These are phyloP conservation scores for Peromyscus californicus DNA, from an alignment of 2,113 vertebrate genomes.

Conservation along the genomic window DNA sequence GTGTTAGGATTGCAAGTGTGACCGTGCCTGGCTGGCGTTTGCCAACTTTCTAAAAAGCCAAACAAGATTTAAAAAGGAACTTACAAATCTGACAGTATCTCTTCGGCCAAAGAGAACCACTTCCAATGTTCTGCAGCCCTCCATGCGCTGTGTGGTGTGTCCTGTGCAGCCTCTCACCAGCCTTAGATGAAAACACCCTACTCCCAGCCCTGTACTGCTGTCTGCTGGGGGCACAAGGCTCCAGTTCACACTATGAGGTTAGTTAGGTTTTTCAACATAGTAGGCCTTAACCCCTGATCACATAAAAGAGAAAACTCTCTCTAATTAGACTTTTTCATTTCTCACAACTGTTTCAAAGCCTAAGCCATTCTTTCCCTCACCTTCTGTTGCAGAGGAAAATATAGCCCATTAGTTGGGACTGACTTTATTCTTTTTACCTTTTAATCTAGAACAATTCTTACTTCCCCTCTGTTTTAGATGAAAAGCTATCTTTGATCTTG, in stretches of 20 bases:
- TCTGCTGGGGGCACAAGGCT: background rate
- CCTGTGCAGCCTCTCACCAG: background rate
- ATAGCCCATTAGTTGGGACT: background rate
- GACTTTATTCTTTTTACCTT: background rate
- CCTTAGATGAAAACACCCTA: background rate
- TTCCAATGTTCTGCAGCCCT: background rate
- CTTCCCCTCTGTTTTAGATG: background rate
- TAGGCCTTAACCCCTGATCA: background rate
- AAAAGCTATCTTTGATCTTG: background rate
- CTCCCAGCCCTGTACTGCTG: background rate
- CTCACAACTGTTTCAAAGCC: constrained; percentile 16
- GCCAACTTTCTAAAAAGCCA: background rate
- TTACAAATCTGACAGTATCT: background rate
- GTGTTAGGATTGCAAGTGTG: background rate
- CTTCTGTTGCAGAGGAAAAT: background rate
- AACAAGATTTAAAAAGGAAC: background rate
- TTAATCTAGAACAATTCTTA: background rate
- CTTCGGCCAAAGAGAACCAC: background rate
- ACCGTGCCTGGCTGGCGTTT: background rate
- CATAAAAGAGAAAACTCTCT: background rate
- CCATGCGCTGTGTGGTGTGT: background rate
- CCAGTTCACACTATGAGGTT: background rate
- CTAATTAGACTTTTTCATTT: background rate
- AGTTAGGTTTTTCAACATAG: background rate
- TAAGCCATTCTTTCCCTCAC: background rate